Base-by-base conservation (phyloP, 2,797 vertebrate genomes). In the Microctenopoma lineatum region DNA sequence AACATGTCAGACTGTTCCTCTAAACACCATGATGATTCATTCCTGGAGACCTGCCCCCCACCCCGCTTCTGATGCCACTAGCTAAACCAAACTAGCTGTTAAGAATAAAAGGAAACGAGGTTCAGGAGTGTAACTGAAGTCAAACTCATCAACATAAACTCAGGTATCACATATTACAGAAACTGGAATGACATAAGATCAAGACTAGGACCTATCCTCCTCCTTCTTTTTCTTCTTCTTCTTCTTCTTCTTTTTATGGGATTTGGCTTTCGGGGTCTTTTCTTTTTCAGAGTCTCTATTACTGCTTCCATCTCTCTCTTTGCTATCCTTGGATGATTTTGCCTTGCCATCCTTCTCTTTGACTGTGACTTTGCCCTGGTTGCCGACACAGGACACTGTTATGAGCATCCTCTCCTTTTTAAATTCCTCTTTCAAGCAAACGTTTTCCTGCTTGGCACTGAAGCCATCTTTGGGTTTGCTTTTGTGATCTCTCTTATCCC, bases 241-340 rank as follows among this genome's bases (percentile, higher is more conserved):
- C 38, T 87, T 80, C 54, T 90, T 86, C 21, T 92, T 90, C 64
- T 91, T 86, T n/a, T 92, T 86, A 0, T 69, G 53, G 7, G 80
- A 83, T 60, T 90, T 93, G 5, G 5, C 44, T 78, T 91, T 90
- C 0, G 9, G 6, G 0, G 66, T 48, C 60, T 75, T 83, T 6
- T 9, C 44, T 32, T 68, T 78, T 3, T 67, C 61, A 1, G 55
- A 11, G 0, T 81, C 75, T 39, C 77, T 85, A 7, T 81, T 50
- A 32, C 77, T 84, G 56, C 70, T 84, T 15, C 45, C 44, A 2
- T 58, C 27, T 38, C 70, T 57, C 9, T 45, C 50, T 15, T 60
- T 39, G 59, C 41, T 59, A 2, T 65, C 44, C 26, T 27, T 71
- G 15, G 70, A 52, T n/a, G 70, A 50, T 7, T 73, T 73, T 0